Evolutionary conservation across 2,888 invertebrate genomes (phyloP).

Genomic region (Trichogramma evanescens): DNA sequence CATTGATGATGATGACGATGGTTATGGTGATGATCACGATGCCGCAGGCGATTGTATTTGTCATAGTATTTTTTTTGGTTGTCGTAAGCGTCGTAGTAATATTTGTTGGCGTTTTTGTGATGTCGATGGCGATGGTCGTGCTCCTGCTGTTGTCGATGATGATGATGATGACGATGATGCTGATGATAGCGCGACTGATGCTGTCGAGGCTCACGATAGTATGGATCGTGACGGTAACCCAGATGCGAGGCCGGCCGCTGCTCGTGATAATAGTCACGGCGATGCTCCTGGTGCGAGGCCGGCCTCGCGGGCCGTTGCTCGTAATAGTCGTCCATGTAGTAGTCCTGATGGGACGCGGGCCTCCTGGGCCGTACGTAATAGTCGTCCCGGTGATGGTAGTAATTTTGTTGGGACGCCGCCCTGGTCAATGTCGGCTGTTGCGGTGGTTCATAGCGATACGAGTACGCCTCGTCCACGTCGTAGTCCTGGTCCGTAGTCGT

Average conservation of each 20-base stretch:
- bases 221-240: no score
- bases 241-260: no score
- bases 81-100: conserved; percentile 29
- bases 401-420: conserved; percentile 30
- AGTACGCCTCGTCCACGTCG: no score
- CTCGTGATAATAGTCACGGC: no score
- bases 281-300: no score
- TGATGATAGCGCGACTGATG: not conserved
- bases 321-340: no score
- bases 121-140: conserved; percentile 31
- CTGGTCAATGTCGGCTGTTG: no score
- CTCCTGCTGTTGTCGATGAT: conserved; percentile 22
- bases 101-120: conserved; percentile 29
- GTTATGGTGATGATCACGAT: conserved; percentile 26
- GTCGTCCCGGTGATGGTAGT: conserved; percentile 36
- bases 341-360: no score
- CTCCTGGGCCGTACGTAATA: not conserved
- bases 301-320: no score
- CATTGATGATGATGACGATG: conserved; percentile 31
- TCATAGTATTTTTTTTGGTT: conserved; percentile 28
- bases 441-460: no score
- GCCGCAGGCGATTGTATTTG: conserved; percentile 28
- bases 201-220: no score
- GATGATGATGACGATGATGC: conserved; percentile 2
- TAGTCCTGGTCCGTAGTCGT: no score